phyloP scores from a whole-genome alignment of 2,113 vertebrate species.

The Corythaixoides concolor region DNA sequence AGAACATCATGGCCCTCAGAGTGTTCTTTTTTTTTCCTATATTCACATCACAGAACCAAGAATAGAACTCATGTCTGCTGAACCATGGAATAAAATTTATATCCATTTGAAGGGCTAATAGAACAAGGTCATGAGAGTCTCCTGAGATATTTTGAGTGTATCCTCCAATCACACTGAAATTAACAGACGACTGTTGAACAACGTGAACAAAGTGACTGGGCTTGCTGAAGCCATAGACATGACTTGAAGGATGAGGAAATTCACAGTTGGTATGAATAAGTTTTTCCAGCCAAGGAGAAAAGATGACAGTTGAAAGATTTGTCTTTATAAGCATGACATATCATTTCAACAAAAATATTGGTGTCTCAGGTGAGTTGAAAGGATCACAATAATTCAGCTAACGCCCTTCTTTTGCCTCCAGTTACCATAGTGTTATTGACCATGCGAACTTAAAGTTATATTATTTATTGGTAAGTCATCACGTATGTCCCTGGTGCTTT shows the following conservation, averaged over 20 bases:
- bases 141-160: not conserved
- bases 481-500: not conserved
- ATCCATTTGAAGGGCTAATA: not conserved
- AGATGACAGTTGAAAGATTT: not conserved
- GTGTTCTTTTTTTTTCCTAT: not conserved
- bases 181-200: not conserved
- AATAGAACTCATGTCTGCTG: slow-evolving; percentile 1
- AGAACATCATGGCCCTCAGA: not conserved
- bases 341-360: slow-evolving; percentile 5
- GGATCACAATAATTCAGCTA: not conserved
- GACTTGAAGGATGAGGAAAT: not conserved
- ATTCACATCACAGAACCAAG: not conserved
- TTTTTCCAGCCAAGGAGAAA: not conserved
- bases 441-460: not conserved
- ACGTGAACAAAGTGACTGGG: not conserved
- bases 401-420: not conserved
- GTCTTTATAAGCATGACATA: not conserved
- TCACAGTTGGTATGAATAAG: not conserved
- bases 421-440: not conserved
- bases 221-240: not conserved
- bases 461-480: not conserved
- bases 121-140: slow-evolving; percentile 8
- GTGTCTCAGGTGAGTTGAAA: slow-evolving; percentile 10
- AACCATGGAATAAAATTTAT: slow-evolving; percentile 10
- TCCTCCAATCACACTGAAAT: slow-evolving; percentile 24